A percentile compares a stretch with the other conserved stretches of the same genome.
Conservation (phyloP, 1,140 invertebrate species). For the Drosophila kurseongensis region DNA sequence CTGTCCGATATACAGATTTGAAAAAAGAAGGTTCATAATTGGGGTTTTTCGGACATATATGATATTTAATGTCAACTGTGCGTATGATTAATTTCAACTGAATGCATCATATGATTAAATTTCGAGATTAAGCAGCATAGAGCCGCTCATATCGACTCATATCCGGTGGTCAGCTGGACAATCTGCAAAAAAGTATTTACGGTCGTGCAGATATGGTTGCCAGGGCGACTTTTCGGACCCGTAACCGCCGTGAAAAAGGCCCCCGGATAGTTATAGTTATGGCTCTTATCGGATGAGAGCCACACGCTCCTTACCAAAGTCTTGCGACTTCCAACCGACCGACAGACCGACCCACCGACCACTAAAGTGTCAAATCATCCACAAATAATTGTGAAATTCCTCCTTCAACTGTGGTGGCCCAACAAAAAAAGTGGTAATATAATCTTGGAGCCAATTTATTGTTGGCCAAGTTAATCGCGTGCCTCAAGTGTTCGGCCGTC, state of each 20-base stretch:
- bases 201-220: conserved; percentile 14
- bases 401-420: not conserved
- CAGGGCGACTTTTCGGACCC: conserved; percentile 4
- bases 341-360: not conserved
- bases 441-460: conserved; percentile 4
- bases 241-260: not conserved
- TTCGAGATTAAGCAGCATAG: not conserved
- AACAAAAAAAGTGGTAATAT: conserved; percentile 2
- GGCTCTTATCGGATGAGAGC: conserved; percentile 18
- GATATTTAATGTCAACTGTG: not conserved
- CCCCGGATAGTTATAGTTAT: conserved; percentile 17
- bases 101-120: not conserved
- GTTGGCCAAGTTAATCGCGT: conserved; percentile 42
- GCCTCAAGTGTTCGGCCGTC: conserved; percentile 36
- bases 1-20: no score
- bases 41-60: no score
- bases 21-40: no score
- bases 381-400: conserved; percentile 37
- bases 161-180: conserved; percentile 25
- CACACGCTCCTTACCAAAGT: conserved; percentile 20
- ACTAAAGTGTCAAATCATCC: conserved; percentile 14
- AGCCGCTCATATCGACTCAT: conserved; percentile 18
- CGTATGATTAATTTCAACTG: not conserved
- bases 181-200: conserved; percentile 23
- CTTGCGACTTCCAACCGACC: conserved; percentile 21